phyloP scores from a whole-genome alignment of 1,140 invertebrate species.

The Pollicipes pollicipes region DNA sequence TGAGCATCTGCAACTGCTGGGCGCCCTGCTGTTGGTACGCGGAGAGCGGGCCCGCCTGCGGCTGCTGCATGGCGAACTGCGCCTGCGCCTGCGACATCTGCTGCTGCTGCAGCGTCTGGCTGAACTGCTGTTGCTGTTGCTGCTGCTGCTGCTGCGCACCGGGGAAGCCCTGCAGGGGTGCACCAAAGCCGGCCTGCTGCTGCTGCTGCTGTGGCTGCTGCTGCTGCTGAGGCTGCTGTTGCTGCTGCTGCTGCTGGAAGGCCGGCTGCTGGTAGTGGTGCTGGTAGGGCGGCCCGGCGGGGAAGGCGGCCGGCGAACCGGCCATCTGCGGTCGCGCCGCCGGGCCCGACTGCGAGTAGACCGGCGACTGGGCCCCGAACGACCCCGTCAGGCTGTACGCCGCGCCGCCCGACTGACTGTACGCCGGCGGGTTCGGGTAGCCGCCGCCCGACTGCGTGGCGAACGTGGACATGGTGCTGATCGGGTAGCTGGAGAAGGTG shows the following conservation, averaged over 20 bases:
- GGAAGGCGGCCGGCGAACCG: neutral
- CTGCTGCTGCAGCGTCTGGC: neutral
- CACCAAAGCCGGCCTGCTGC: too few species aligned
- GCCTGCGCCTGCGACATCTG: neutral
- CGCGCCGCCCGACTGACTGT: neutral
- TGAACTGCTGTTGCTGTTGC: neutral
- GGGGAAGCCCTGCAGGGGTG: neutral
- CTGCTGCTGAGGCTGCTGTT: neutral
- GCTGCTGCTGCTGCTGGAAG: neutral
- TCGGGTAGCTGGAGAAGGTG: neutral
- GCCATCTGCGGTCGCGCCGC: neutral
- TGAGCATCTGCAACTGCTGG: neutral
- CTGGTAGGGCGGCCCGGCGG: neutral
- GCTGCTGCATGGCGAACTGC: conserved; percentile 1
- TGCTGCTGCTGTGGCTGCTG: neutral
- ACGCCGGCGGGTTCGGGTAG: neutral
- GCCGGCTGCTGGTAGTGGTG: neutral
- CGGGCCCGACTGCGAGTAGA: neutral
- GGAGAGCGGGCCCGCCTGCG: neutral
- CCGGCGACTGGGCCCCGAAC: neutral
- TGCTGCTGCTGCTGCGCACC: neutral
- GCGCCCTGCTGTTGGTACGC: neutral
- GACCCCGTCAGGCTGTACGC: neutral
- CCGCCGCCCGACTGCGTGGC: neutral
- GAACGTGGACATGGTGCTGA: neutral